Percentiles rank a stretch among this genome's conserved stretches.
phyloP scores from a whole-genome alignment of 1,140 invertebrate species.

The Nylanderia fulva region DNA sequence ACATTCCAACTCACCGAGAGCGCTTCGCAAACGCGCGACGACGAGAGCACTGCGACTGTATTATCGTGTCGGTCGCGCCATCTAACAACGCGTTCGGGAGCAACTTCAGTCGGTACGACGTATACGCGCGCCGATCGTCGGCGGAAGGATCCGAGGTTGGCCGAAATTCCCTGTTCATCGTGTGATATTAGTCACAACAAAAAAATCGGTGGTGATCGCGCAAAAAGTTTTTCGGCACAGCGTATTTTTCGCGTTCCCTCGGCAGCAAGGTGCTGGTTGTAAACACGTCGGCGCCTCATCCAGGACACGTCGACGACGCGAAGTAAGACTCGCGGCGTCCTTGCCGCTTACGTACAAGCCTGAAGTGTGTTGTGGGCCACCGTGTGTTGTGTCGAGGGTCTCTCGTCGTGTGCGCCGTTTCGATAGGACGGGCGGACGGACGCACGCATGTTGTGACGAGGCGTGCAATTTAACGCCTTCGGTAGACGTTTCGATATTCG shows the following conservation, averaged over 20 bases:
- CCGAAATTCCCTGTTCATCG: constrained; percentile 78
- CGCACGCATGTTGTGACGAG: constrained; percentile 71
- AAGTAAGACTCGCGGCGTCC: constrained; percentile 56
- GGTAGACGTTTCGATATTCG: constrained; percentile 49
- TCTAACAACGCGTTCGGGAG: not conserved
- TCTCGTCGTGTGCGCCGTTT: constrained; percentile 56
- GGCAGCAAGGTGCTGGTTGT: constrained; percentile 25
- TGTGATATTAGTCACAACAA: constrained; percentile 83
- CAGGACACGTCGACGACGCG: constrained; percentile 39
- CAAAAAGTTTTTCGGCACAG: constrained; percentile 78
- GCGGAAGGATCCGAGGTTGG: constrained; percentile 70
- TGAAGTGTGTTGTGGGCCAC: constrained; percentile 47
- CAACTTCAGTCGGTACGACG: constrained; percentile 37
- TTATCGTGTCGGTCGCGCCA: constrained; percentile 24
- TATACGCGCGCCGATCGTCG: constrained; percentile 30
- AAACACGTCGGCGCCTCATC: constrained; percentile 33
- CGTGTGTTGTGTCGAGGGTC: constrained; percentile 65
- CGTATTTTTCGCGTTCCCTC: constrained; percentile 68
- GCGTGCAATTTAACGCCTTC: constrained; percentile 37
- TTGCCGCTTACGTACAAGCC: constrained; percentile 37
- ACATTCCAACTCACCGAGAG: not conserved
- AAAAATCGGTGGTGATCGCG: constrained; percentile 79
- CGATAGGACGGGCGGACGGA: constrained; percentile 63
- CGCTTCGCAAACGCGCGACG: too few species aligned
- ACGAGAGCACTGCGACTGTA: not conserved